phyloP scores from a whole-genome alignment of 2,797 vertebrate genomes.

The Melopsittacus undulatus region DNA sequence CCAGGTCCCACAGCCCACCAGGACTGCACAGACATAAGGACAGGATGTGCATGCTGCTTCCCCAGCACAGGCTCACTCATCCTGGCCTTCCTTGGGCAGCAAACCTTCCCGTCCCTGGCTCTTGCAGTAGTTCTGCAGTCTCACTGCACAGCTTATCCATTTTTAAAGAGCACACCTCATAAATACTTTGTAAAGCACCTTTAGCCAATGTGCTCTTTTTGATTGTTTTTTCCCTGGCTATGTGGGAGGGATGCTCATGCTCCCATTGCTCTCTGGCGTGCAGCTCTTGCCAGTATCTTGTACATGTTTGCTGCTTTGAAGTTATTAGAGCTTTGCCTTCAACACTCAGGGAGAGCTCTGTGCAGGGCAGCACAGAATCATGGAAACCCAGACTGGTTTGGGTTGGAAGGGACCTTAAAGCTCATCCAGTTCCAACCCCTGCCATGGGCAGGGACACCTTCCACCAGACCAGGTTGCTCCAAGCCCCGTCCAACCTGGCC shows the following conservation, averaged over 20 bases:
- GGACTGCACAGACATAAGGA: background rate
- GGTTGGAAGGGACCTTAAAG: background rate
- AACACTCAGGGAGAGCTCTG: background rate
- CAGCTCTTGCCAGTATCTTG: background rate
- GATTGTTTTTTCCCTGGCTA: conserved; percentile 5
- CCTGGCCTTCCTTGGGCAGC: background rate
- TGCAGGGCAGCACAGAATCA: accelerated
- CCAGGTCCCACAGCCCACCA: background rate
- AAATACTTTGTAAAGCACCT: conserved; percentile 66
- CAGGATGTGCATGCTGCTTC: accelerated
- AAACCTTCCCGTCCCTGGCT: background rate
- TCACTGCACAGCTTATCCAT: conserved; percentile 47
- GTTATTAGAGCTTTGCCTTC: background rate
- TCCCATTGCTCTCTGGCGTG: background rate
- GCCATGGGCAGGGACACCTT: background rate
- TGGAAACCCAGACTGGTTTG: background rate
- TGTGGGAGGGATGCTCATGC: background rate
- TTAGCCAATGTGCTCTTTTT: conserved; percentile 33
- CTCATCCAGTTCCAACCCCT: background rate
- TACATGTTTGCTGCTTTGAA: background rate
- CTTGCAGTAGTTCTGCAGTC: background rate
- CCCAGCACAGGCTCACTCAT: background rate
- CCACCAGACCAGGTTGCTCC: background rate
- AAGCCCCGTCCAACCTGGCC: background rate
- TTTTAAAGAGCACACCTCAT: conserved; percentile 60